phyloP scores from a whole-genome alignment of 2,888 invertebrate genomes.

The Eugnorisma glareosa region DNA sequence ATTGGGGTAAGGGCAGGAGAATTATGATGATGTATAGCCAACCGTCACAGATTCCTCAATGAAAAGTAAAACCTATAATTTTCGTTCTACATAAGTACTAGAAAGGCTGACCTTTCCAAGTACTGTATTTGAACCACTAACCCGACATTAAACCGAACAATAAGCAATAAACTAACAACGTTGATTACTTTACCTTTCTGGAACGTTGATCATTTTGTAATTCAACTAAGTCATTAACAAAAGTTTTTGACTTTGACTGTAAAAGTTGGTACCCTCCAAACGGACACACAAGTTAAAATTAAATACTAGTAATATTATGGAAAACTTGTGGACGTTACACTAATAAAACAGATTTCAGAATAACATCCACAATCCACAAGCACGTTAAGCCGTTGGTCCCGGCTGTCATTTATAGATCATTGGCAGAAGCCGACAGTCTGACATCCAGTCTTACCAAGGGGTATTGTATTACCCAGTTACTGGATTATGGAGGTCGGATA shows the following conservation, averaged over 20 bases:
- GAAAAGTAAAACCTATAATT: slow-evolving; percentile 12
- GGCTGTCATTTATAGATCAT: no score
- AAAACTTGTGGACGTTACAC: no score
- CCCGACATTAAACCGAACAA: slow-evolving; percentile 35
- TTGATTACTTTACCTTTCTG: slow-evolving; percentile 4
- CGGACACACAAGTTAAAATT: background rate
- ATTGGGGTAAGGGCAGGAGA: no score
- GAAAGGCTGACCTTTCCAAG: slow-evolving; percentile 58
- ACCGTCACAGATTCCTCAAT: background rate
- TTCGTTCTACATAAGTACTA: slow-evolving; percentile 34
- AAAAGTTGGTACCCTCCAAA: slow-evolving; percentile 10
- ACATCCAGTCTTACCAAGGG: no score
- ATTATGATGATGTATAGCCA: background rate
- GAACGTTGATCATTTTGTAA: slow-evolving; percentile 26
- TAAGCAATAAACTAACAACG: slow-evolving; percentile 46
- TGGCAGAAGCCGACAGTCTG: no score
- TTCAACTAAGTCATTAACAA: slow-evolving; percentile 6
- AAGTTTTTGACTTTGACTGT: slow-evolving; percentile 22
- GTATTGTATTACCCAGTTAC: no score
- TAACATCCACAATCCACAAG: no score
- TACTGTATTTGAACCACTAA: slow-evolving; percentile 33
- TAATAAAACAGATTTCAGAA: no score
- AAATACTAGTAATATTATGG: background rate
- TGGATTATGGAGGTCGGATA: no score
- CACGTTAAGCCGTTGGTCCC: no score